Evolutionary conservation across 1,140 invertebrate species (phyloP), one percentile per base, ranked within the genome.

Genomic region (Pomacea maculata): DNA sequence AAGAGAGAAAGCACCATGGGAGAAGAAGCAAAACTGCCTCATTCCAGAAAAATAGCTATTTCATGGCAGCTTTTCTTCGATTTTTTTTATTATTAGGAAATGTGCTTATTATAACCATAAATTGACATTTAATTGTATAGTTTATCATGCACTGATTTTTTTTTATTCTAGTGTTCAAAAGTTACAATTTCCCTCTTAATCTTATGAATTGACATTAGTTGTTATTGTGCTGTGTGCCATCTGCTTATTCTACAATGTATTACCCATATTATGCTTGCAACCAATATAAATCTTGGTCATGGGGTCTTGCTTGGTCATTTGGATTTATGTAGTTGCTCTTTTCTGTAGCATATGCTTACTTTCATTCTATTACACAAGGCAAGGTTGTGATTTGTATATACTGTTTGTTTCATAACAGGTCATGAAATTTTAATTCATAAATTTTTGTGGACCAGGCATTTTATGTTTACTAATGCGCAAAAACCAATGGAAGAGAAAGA

Each of bases 311-410:
- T 14, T 61, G 57, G 15, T 61, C 57, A 61, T 21, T 52, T 52
- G 52, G 3, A 52, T 74, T 19, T 74, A 57, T 74, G 73, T 74
- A 57, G 54, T 21, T 74, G 72, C n/a, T 21, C 57, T 52, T 74
- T 52, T 55, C 52, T 74, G 52, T 55, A 14, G 73, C 6, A n/a
- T 74, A 9, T 57, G 52, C 57, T 52, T 74, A n/a, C 57, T 52
- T 74, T 12, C 19, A 54, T 34, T 34, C 19, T 34, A 52, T 34
- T 72, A 54, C 45, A 29, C 25, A 6, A 25, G 73, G 19, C 6
- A 10, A n/a, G 54, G 54, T 52, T 74, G 45, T 74, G 45, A 55
- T 8, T 74, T 52, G 45, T 29, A 73, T 73, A 54, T 73, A 21
- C 52, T 14, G n/a, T 73, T 7, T 21, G 45, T 55, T 34, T 55